phyloP scores from a whole-genome alignment of 2,113 vertebrate genomes.

The Myocastor coypus region DNA sequence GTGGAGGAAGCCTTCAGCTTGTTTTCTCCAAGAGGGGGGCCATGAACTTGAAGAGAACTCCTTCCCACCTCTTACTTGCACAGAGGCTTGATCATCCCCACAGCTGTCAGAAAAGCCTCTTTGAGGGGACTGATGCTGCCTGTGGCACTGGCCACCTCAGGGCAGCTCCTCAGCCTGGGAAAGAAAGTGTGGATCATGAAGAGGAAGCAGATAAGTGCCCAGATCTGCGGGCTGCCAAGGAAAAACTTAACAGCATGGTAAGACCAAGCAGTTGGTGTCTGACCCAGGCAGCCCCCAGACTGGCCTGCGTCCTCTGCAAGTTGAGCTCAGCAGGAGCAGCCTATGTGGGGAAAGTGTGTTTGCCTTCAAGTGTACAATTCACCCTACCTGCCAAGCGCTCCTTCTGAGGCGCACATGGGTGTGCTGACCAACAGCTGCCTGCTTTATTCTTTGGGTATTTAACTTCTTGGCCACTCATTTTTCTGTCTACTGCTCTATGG shows the following conservation, averaged over 20 bases:
- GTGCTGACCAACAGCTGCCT: neutral
- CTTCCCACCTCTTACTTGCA: neutral
- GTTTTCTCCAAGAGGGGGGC: slow-evolving; percentile 68
- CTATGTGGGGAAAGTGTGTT: neutral
- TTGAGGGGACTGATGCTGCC: slow-evolving; percentile 24
- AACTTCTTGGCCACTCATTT: neutral
- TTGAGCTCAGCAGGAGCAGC: neutral
- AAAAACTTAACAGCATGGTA: neutral
- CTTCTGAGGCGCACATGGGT: neutral
- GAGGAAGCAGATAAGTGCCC: neutral
- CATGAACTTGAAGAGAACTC: slow-evolving; percentile 67
- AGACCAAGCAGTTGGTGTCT: neutral
- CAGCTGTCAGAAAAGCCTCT: slow-evolving; percentile 57
- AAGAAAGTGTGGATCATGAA: neutral
- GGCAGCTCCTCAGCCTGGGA: neutral
- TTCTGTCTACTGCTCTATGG: neutral
- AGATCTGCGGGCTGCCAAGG: neutral
- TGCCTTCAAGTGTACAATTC: neutral
- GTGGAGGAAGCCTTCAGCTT: slow-evolving; percentile 65
- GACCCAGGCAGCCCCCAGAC: neutral
- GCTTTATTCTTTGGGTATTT: neutral
- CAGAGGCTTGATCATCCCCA: slow-evolving; percentile 49
- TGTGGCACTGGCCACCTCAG: slow-evolving; percentile 41
- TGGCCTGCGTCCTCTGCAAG: neutral
- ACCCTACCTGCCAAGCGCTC: neutral